phyloP scores from a whole-genome alignment of 2,797 vertebrate genomes.

The Acanthis flammea region DNA sequence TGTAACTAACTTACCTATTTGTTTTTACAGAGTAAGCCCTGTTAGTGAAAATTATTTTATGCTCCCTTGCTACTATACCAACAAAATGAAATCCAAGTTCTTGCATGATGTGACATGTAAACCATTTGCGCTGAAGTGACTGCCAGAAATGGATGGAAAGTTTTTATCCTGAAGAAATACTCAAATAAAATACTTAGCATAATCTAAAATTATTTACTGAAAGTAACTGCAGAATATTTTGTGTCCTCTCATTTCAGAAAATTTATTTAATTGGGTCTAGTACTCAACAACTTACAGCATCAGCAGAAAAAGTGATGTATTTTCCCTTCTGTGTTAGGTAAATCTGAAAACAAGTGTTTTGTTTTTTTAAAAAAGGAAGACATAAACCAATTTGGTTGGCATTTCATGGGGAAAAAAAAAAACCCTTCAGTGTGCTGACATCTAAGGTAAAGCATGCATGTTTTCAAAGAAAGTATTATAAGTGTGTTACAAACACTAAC shows the following conservation, averaged over 20 bases:
- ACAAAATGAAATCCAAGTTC: conserved; percentile 56
- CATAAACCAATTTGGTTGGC: not conserved
- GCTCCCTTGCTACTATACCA: conserved; percentile 41
- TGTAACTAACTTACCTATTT: conserved; percentile 30
- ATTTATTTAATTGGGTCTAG: not conserved
- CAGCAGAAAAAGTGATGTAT: not conserved
- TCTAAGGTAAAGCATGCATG: not conserved
- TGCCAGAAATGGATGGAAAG: conserved; percentile 59
- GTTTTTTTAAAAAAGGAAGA: not conserved
- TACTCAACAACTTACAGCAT: not conserved
- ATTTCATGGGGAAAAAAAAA: not conserved
- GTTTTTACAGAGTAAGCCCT: conserved; percentile 18
- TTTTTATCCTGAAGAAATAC: conserved; percentile 27
- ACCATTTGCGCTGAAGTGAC: conserved; percentile 30
- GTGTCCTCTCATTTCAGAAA: not conserved
- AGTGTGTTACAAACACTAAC: not conserved
- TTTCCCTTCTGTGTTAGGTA: not conserved
- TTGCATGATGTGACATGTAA: conserved; percentile 58
- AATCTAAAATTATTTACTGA: conserved; percentile 21
- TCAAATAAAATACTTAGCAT: conserved; percentile 4
- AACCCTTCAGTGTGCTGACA: not conserved
- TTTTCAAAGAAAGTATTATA: not conserved
- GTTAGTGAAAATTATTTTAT: conserved; percentile 43
- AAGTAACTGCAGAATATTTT: not conserved
- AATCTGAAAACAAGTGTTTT: not conserved